Evolutionary conservation across 2,888 invertebrate species (phyloP), one percentile per base, ranked within the genome.

Genomic region (Campopleginae sp.): DNA sequence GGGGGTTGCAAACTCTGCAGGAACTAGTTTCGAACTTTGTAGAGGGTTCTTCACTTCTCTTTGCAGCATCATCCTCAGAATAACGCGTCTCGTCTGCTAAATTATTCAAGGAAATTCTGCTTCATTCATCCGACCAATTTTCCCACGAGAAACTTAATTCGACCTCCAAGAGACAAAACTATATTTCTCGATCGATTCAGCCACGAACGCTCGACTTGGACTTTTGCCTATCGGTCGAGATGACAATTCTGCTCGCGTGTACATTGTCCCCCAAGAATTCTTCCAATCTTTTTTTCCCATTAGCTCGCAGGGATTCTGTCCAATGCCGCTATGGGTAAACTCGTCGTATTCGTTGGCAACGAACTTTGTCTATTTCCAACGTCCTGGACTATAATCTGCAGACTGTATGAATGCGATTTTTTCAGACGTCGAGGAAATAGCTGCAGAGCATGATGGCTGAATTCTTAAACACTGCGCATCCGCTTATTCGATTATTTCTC

Each of bases 81-180:
- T 70, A n/a, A 71, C 82, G 17, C n/a, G 63, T 27, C 75, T 27
- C 54, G 27, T 70, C 68, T 75, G 44, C 71, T 68, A 68, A 12
- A 31, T 80, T 68, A 14, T 63, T 74, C 19, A n/a, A 66, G 48
- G 48, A 63, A 83, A 72, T 68, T 84, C 85, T 87, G 91, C 91
- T 92, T 92, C 91, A 92, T 92, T 92, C 92, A 91, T 91, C 88
- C 89, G 89, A 4, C 31, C 23, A 38, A 68, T 66, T 78, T 88
- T 89, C 89, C 86, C 88, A 89, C 86, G 86, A 80, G 38, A 61
- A 17, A 68, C 44, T 54, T 17, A 61, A 17, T 63, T 27, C 70
- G 10, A 66, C 19, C 12, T 51, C 51, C 23, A 12, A n/a, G 31
- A 27, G 48, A 65, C 48, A 68, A 38, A 68, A 27, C 10, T 61